phyloP scores from a whole-genome alignment of 1,140 invertebrate species.

The Phymastichus coffea region DNA sequence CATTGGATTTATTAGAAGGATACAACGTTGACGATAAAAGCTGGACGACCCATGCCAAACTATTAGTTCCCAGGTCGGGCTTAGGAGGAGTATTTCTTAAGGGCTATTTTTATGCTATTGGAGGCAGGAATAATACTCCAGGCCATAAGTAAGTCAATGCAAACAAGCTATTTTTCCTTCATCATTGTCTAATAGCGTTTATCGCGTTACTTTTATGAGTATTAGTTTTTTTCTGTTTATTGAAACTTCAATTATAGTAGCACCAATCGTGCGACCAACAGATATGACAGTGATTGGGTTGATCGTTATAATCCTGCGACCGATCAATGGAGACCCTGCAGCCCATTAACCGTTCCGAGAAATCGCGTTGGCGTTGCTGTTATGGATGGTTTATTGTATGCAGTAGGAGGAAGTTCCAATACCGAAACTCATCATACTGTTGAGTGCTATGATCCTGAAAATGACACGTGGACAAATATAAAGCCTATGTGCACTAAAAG shows the following conservation, averaged over 20 bases:
- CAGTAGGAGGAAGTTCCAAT: constrained; percentile 84
- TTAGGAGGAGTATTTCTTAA: constrained; percentile 84
- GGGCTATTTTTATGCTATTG: constrained; percentile 86
- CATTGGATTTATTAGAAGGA: constrained; percentile 81
- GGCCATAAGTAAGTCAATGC: constrained; percentile 71
- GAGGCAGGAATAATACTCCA: constrained; percentile 85
- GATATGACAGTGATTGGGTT: constrained; percentile 54
- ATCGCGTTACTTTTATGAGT: too few relatives aligned
- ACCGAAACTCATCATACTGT: constrained; percentile 81
- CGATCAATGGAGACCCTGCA: constrained; percentile 77
- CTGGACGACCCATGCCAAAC: constrained; percentile 76
- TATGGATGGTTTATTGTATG: constrained; percentile 87
- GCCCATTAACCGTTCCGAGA: constrained; percentile 79
- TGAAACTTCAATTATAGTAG: not conserved
- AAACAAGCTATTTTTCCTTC: too few relatives aligned
- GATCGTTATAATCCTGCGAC: constrained; percentile 73
- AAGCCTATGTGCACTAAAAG: constrained; percentile 81
- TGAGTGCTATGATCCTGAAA: constrained; percentile 90
- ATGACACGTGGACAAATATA: constrained; percentile 79
- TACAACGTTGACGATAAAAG: constrained; percentile 83
- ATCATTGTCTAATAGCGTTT: too few relatives aligned
- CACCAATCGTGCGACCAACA: too few relatives aligned
- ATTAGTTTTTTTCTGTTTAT: too few relatives aligned
- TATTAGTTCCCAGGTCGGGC: constrained; percentile 83
- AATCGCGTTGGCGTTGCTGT: constrained; percentile 89